Evolutionary conservation across 2,113 vertebrate genomes (phyloP), one percentile per base, ranked within the genome.

Genomic region (Vulpes lagopus): DNA sequence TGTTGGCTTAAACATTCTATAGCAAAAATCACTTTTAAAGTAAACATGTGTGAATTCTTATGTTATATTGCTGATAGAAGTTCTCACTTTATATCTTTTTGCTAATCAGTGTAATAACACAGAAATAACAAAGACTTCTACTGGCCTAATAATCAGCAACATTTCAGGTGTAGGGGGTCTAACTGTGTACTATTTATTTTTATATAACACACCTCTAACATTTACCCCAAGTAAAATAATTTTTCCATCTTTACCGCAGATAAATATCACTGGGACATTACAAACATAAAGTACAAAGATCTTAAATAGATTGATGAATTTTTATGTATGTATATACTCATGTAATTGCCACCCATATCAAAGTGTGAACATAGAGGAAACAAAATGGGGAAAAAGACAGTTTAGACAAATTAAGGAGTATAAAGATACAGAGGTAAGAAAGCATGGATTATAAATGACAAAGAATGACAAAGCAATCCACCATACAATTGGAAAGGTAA

Each of bases 1-100:
- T 87, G 57, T 35, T 90, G 23, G 43, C 74, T 93, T 80, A 95
- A 90, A 94, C 43, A 74, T 79, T 95, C 15, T 85, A 62, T 85
- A 86, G 30, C 57, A 53, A 82, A 95, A 94, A 43, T 49, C 83
- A 86, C 35, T 89, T 85, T 84, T 83, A 94, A 97, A 96, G 60
- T 51, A 91, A 95, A 97, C 8, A 90, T 5, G 65, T 30, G 90
- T 20, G 16, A 89, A 82, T 82, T 97, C 43, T 96, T 67, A 95
- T 51, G 27, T 81, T 84, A 71, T 53, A 53, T 64, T 93, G 59
- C 79, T 83, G 32, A 89, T 20, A 91, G 35, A 96, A 55, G 9
- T 38, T 86, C 79, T 60, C 64, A 91, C 17, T 69, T 87, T 93
- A 38, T 64, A 92, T 65, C 22, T 73, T 81, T 92, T 76, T 12